A percentile compares a stretch with the other conserved stretches of the same genome.
These are phyloP conservation scores for Hydrozoanthus gracilis DNA, from an alignment of 92 coral and sea anemone genomes.

Conservation along the genomic window DNA sequence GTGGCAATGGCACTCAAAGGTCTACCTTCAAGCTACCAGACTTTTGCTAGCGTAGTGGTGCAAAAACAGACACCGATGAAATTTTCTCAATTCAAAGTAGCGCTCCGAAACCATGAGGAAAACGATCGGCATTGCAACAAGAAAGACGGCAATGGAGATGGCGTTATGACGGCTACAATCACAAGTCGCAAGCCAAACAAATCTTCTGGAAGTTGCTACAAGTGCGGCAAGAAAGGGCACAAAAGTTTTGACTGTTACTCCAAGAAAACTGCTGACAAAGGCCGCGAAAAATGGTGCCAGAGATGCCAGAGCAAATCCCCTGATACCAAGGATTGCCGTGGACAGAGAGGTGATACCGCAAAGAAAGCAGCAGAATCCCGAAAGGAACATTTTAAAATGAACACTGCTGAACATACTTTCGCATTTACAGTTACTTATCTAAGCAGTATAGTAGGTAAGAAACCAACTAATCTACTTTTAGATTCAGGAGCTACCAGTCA, in stretches of 20 bases:
- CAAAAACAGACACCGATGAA: conserved; percentile 49
- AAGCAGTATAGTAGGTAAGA: background rate
- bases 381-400: background rate
- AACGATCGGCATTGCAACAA: background rate
- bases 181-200: background rate
- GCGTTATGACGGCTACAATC: background rate
- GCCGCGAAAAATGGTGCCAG: background rate
- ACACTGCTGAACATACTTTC: background rate
- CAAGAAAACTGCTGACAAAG: too few relatives aligned
- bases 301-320: conserved; percentile 8
- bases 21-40: conserved; percentile 12
- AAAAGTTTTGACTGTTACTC: conserved; percentile 35
- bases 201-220: conserved; percentile 15
- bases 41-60: conserved; percentile 31
- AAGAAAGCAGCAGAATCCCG: conserved; percentile 23
- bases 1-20: too few relatives aligned
- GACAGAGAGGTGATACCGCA: background rate
- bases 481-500: conserved; percentile 60
- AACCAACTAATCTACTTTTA: background rate
- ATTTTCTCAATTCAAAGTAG: conserved; percentile 39
- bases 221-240: conserved; percentile 36
- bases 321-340: conserved; percentile 32
- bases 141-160: background rate
- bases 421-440: background rate
- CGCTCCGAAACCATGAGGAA: background rate